phyloP scores from a whole-genome alignment of 2,797 vertebrate genomes.

The Eleutherodactylus coqui region DNA sequence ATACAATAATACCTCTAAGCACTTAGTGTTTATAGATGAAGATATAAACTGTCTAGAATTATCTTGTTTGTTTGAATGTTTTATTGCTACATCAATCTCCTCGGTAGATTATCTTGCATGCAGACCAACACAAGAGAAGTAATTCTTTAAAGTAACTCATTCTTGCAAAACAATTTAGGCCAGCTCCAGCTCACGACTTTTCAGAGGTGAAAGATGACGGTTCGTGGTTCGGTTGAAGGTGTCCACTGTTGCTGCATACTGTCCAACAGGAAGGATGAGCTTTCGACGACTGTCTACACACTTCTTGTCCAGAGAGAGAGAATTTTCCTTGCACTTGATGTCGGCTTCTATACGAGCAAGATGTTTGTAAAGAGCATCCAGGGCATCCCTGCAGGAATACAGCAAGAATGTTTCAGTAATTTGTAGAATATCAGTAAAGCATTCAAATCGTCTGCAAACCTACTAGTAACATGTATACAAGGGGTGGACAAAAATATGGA shows the following conservation, averaged over 20 bases:
- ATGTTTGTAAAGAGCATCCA: conserved; percentile 73
- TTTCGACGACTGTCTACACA: conserved; percentile 76
- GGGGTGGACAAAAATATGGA: too few species aligned
- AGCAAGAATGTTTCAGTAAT: not conserved
- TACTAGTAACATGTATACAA: too few species aligned
- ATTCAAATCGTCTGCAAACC: too few species aligned
- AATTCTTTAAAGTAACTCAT: not conserved
- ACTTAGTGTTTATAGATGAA: not conserved
- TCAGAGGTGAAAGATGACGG: conserved; percentile 64
- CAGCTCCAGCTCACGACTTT: conserved; percentile 69
- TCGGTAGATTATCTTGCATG: not conserved
- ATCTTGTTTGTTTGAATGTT: not conserved
- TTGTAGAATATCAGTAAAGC: too few species aligned
- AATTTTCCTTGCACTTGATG: conserved; percentile 72
- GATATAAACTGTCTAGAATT: not conserved
- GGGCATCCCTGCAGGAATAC: conserved; percentile 68
- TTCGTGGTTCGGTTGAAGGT: conserved; percentile 73
- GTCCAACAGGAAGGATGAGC: conserved; percentile 71
- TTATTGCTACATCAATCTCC: not conserved
- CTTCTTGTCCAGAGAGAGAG: conserved; percentile 77
- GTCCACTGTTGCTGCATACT: conserved; percentile 71
- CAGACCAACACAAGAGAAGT: not conserved
- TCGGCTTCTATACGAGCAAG: conserved; percentile 74
- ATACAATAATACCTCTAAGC: not conserved
- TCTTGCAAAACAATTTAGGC: not conserved